Percentiles rank a stretch among this genome's conserved stretches.
phyloP scores from a whole-genome alignment of 2,113 vertebrate genomes.

The Pelobates fuscus region DNA sequence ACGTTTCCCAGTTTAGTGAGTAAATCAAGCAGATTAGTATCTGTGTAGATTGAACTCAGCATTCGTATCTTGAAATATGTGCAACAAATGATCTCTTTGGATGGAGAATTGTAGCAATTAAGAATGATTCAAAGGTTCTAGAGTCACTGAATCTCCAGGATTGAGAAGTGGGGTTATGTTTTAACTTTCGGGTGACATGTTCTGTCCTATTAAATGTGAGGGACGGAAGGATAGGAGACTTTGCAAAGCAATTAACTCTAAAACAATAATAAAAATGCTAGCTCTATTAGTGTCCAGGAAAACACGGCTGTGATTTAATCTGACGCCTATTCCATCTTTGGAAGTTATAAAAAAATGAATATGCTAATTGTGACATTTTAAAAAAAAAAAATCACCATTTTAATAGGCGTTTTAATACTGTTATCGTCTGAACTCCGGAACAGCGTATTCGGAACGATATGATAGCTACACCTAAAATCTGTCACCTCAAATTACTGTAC shows the following conservation, averaged over 20 bases:
- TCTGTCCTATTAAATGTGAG: constrained; percentile 12
- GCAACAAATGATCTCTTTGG: background rate
- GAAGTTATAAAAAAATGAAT: background rate
- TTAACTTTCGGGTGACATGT: background rate
- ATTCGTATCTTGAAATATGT: no score
- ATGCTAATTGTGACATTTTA: constrained; percentile 31
- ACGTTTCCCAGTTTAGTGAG: no score
- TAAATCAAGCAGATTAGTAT: no score
- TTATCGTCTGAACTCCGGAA: background rate
- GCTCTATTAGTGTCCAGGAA: background rate
- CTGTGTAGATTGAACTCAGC: no score
- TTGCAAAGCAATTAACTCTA: constrained; percentile 3
- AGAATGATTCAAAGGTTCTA: background rate
- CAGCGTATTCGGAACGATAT: background rate
- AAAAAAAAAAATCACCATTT: constrained; percentile 7
- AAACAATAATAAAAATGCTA: background rate
- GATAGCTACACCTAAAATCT: background rate
- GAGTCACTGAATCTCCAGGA: background rate
- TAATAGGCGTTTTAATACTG: background rate
- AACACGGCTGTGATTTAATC: background rate
- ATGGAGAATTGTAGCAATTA: constrained; percentile 2
- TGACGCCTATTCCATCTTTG: background rate
- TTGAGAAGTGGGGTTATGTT: background rate
- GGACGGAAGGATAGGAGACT: background rate
- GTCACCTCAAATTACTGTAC: background rate